These are phyloP conservation scores for Aphis gossypii DNA, from an alignment of 1,140 invertebrate species.

Conservation along the genomic window DNA sequence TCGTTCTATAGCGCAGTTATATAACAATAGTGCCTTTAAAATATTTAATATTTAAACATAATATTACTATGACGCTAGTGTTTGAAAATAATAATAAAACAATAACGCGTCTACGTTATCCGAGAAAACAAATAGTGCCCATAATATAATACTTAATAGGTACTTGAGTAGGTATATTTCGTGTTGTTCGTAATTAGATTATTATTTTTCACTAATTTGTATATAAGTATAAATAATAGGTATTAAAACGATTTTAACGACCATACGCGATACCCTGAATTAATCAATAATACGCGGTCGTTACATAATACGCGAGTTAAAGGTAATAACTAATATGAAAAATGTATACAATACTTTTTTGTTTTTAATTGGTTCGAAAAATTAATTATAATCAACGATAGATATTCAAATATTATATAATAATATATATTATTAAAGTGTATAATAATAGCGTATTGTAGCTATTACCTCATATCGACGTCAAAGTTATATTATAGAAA, in stretches of 20 bases:
- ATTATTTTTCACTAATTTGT: conserved; percentile 19
- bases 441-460: not conserved
- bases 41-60: not conserved
- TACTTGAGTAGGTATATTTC: not conserved
- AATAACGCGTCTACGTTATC: not conserved
- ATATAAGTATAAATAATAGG: not conserved
- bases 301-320: not conserved
- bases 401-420: not conserved
- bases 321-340: not conserved
- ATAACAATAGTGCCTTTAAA: not conserved
- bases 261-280: not conserved
- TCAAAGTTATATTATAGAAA: too few relatives aligned
- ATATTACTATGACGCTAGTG: not conserved
- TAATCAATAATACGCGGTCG: not conserved
- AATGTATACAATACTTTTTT: not conserved
- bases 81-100: not conserved
- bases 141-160: not conserved
- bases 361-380: conserved; percentile 12
- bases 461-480: too few relatives aligned
- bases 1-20: not conserved
- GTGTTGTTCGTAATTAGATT: not conserved
- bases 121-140: not conserved
- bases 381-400: not conserved
- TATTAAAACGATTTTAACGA: conserved; percentile 17
- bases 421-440: not conserved